Conservation (phyloP, 2,888 invertebrate species). For the Noctua fimbriata region DNA sequence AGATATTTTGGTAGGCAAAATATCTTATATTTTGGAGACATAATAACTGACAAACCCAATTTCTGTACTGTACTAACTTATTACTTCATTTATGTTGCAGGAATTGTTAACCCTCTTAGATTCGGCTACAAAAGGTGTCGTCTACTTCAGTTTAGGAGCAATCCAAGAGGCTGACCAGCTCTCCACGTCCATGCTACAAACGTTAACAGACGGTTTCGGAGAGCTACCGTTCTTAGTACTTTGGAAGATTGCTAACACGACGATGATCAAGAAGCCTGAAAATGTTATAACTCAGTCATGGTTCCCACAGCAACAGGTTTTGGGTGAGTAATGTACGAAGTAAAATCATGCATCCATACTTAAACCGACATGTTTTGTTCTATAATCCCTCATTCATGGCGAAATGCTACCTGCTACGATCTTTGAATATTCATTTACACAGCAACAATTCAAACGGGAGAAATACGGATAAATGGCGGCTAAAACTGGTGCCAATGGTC, state of each 20-base stretch:
- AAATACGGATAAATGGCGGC: neutral
- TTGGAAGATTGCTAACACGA: conserved; percentile 89
- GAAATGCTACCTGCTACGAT: neutral
- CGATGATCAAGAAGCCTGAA: conserved; percentile 80
- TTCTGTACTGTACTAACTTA: neutral
- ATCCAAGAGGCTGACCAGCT: conserved; percentile 85
- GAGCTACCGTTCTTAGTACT: conserved; percentile 87
- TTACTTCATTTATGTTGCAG: conserved; percentile 72
- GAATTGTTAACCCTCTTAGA: conserved; percentile 80
- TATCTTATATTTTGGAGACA: no score
- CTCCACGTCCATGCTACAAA: conserved; percentile 79
- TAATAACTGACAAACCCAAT: neutral
- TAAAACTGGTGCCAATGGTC: neutral
- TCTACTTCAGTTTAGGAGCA: conserved; percentile 89
- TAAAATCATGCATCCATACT: neutral
- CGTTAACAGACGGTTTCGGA: conserved; percentile 84
- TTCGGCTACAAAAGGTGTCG: conserved; percentile 83
- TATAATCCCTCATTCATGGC: neutral
- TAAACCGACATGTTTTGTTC: neutral
- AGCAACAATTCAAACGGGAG: neutral
- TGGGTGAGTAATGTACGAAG: conserved; percentile 78
- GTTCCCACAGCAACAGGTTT: conserved; percentile 90
- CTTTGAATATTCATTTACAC: neutral
- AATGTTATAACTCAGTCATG: conserved; percentile 87
- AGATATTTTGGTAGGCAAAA: conserved; percentile 22